Percentiles rank a stretch among this genome's conserved stretches.
These are phyloP conservation scores for Entomyzon cyanotis DNA, from an alignment of 2,113 vertebrate species.

Conservation along the genomic window DNA sequence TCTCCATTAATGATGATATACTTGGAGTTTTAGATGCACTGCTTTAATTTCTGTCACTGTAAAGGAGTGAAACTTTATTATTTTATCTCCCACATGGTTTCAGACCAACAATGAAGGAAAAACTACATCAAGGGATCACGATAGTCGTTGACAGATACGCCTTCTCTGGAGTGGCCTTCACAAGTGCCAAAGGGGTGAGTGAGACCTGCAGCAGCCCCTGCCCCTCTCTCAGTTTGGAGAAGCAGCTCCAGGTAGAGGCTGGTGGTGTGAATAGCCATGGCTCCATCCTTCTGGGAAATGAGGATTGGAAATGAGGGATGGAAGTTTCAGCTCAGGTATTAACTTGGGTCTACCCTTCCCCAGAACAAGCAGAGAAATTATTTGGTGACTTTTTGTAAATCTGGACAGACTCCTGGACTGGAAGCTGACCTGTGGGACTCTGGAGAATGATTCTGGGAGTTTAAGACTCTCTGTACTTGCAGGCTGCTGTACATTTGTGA, in stretches of 20 bases:
- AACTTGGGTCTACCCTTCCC: background rate
- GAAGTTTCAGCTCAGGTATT: background rate
- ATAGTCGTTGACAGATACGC: constrained; percentile 92
- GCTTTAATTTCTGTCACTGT: background rate
- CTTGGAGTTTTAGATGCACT: background rate
- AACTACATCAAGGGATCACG: constrained; percentile 84
- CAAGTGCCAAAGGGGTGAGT: constrained; percentile 90
- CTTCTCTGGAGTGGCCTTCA: constrained; percentile 96
- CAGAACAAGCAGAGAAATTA: background rate
- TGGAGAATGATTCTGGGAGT: background rate
- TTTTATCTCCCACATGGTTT: background rate
- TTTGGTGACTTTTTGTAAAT: background rate
- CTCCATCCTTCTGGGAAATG: background rate
- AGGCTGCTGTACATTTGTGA: background rate
- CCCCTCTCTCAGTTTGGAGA: background rate
- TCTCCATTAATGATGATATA: background rate
- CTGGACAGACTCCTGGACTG: background rate
- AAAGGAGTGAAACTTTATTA: background rate
- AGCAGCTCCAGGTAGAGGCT: background rate
- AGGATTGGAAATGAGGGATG: background rate
- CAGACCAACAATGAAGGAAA: constrained; percentile 79
- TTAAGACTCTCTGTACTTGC: background rate
- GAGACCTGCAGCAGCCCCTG: background rate
- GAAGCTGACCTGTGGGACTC: background rate
- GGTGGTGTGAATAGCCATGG: rapidly evolving